Percentiles rank a stretch among this genome's conserved stretches.
Conservation (phyloP, 2,797 vertebrate species). For the Discoglossus pictus region DNA sequence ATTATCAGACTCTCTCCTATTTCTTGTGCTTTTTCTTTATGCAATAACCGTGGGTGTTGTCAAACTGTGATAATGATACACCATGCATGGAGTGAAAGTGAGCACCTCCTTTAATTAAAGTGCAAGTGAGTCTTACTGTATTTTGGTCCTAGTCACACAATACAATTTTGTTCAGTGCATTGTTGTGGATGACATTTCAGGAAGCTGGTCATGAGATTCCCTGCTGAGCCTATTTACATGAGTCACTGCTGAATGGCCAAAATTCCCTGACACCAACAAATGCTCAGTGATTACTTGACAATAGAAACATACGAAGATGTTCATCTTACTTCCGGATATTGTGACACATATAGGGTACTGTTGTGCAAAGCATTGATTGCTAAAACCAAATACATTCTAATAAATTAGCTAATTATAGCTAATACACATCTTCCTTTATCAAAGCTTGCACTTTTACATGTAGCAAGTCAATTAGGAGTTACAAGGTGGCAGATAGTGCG, state of each 20-base stretch:
- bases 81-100: background rate
- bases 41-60: background rate
- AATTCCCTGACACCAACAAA: conserved; percentile 1
- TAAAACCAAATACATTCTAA: too few relatives aligned
- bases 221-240: background rate
- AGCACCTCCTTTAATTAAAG: conserved; percentile 9
- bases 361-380: too few relatives aligned
- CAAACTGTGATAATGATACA: background rate
- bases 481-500: too few relatives aligned
- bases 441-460: too few relatives aligned
- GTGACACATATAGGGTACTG: too few relatives aligned
- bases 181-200: conserved; percentile 10
- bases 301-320: background rate
- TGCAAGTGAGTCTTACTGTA: background rate
- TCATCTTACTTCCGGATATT: too few relatives aligned
- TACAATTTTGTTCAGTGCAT: conserved; percentile 6
- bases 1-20: too few relatives aligned
- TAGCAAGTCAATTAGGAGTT: too few relatives aligned
- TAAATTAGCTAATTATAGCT: too few relatives aligned
- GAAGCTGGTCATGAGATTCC: conserved; percentile 11
- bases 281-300: conserved; percentile 4
- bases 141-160: background rate
- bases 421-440: too few relatives aligned
- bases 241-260: conserved; percentile 17
- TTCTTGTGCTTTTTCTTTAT: too few relatives aligned